Evolutionary conservation across 2,797 vertebrate species (phyloP).

Genomic region (Peromyscus eremicus): DNA sequence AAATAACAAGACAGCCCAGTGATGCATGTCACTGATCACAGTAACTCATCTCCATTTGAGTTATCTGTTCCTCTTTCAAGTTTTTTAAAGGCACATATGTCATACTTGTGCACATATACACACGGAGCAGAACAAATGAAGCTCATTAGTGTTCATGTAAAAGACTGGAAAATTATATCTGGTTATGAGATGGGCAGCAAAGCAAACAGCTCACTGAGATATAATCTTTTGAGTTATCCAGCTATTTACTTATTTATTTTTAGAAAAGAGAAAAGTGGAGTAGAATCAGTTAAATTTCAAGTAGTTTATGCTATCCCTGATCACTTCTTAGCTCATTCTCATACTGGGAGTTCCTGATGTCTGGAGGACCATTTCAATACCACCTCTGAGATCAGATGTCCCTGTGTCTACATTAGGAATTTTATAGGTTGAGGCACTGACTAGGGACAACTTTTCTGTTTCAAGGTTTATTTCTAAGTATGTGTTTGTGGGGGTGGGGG

Average conservation of each 20-base stretch:
- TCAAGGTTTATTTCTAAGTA: not conserved
- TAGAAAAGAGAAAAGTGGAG: not conserved
- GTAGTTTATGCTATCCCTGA: not conserved
- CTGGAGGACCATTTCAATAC: not conserved
- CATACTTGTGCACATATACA: not conserved
- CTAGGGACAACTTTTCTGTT: not conserved
- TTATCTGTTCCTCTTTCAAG: not conserved
- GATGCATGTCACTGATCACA: not conserved
- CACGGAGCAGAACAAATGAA: not conserved
- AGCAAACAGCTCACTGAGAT: not conserved
- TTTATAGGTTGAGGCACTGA: not conserved
- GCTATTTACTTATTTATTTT: not conserved
- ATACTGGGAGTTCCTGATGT: not conserved
- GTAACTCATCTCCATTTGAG: not conserved
- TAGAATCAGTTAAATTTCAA: not conserved
- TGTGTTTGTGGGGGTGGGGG: not conserved
- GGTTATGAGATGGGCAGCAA: not conserved
- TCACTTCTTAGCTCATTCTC: not conserved
- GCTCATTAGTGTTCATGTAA: not conserved
- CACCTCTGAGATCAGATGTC: not conserved
- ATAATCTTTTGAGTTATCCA: conserved; percentile 15
- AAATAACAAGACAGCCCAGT: not conserved
- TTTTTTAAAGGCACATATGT: not conserved
- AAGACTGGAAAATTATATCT: conserved; percentile 20
- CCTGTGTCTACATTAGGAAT: not conserved